Conservation (phyloP, 2,888 invertebrate species). For the Amblyjoppa proteus region DNA sequence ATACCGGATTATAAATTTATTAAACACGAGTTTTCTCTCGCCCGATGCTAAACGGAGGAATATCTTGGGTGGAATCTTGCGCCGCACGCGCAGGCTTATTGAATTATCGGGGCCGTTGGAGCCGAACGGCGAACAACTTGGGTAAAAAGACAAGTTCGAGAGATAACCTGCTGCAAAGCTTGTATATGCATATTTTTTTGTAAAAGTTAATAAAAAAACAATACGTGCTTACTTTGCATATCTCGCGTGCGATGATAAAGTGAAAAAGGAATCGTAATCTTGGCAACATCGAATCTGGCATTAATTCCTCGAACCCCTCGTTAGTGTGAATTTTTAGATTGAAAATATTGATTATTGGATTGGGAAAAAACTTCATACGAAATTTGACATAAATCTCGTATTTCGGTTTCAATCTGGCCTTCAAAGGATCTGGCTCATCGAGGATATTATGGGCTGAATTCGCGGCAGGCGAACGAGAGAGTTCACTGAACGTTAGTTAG, state of each 20-base stretch:
- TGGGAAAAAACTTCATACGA: no score
- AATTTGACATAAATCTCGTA: no score
- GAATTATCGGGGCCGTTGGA: neutral
- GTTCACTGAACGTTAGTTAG: no score
- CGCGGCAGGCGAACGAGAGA: no score
- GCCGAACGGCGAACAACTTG: neutral
- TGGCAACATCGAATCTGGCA: neutral
- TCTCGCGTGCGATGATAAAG: neutral
- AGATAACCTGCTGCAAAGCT: neutral
- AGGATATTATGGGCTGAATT: no score
- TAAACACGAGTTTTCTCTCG: conserved; percentile 9
- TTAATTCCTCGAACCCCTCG: neutral
- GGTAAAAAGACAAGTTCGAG: neutral
- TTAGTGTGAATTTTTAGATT: no score
- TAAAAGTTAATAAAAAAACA: neutral
- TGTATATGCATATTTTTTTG: neutral
- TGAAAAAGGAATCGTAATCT: neutral
- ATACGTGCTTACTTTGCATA: neutral
- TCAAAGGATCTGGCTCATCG: no score
- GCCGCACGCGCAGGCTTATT: neutral
- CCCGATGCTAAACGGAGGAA: neutral
- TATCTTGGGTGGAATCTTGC: conserved; percentile 11
- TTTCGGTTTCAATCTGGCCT: no score
- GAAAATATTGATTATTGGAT: no score
- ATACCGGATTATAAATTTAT: conserved; percentile 34